Base-by-base conservation (phyloP, 2,888 invertebrate genomes). In the Dendrolimus pini region DNA sequence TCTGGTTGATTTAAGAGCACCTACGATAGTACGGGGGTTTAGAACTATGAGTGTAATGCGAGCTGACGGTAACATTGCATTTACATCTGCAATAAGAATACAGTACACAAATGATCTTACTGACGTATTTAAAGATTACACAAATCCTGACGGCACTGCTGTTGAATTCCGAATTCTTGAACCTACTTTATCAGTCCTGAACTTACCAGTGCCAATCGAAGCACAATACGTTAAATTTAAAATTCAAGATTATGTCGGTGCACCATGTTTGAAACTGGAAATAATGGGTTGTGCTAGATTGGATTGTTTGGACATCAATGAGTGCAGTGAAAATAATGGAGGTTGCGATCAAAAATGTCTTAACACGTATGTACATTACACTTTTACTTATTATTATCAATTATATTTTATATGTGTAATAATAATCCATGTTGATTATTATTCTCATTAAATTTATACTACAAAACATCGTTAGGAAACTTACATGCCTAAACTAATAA, bases 311-410 rank as follows among this genome's bases (percentile, higher is more conserved):
- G 98, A 98, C 75, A 92, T 97, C 54, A 97, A 98, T 73, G 98
- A 98, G 78, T 98, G 98, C 76, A 92, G 93, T 54, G 93, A 92
- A 42, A 94, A 95, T 66, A 98, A 98, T 74, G 98, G 98, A 12
- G 97, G 97, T 13, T 98, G 98, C 81, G 96, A 97, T 73, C 98
- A 98, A 74, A 97, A 97, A 84, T 98, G 98, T 83, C 92, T 97
- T 54, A 98, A 98, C 77, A 93, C 90, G 92, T 92, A 81, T 83
- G 89, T 84, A 55, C n/a, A 54, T 7, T 52, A 52, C 41, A 30
- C 6, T 9, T 10, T 54, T 13, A 9, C 2, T 18, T 2, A 18
- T 18, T 18, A 18, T 30, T 30, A 30, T 30, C 30, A 30, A 30
- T 30, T 30, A 30, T 30, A 30, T 30, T 30, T 30, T 30, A 30